Evolutionary conservation across 2,113 vertebrate species (phyloP).

Genomic region (Saiga tatarica): DNA sequence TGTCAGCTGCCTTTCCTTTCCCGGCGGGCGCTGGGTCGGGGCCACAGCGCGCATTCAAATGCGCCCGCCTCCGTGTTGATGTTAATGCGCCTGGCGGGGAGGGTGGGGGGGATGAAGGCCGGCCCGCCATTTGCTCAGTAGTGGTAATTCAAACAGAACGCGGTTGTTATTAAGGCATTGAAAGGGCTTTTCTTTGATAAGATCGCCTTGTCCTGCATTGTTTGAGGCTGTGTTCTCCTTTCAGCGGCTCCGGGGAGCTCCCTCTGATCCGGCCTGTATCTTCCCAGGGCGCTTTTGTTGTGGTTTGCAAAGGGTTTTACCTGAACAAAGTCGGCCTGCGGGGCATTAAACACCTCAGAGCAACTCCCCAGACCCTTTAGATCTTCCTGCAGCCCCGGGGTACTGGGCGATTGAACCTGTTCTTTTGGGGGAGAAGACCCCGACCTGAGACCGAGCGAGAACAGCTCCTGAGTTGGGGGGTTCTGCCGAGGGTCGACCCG

Average conservation of each 20-base stretch:
- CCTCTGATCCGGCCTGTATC: slow-evolving; percentile 85
- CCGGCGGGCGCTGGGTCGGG: background rate
- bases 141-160: slow-evolving; percentile 88
- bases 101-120: slow-evolving; percentile 84
- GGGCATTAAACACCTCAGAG: slow-evolving; percentile 81
- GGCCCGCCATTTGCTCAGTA: slow-evolving; percentile 86
- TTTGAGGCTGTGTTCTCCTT: slow-evolving; percentile 83
- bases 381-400: slow-evolving; percentile 63
- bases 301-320: slow-evolving; percentile 84
- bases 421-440: slow-evolving; percentile 59
- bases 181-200: slow-evolving; percentile 87
- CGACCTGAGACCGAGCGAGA: background rate
- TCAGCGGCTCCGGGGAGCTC: slow-evolving; percentile 79
- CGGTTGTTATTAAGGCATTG: slow-evolving; percentile 85
- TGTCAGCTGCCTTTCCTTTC: background rate
- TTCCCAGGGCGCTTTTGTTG: slow-evolving; percentile 86
- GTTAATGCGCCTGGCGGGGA: slow-evolving; percentile 77
- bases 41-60: slow-evolving; percentile 81
- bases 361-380: slow-evolving; percentile 66
- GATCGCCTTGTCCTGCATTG: slow-evolving; percentile 87
- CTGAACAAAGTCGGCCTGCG: slow-evolving; percentile 83
- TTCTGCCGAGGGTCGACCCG: background rate
- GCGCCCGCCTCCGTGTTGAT: slow-evolving; percentile 84
- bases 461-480: background rate
- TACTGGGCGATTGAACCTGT: slow-evolving; percentile 68